Evolutionary conservation across 2,797 vertebrate genomes (phyloP).

Genomic region (Hemitrygon akajei): DNA sequence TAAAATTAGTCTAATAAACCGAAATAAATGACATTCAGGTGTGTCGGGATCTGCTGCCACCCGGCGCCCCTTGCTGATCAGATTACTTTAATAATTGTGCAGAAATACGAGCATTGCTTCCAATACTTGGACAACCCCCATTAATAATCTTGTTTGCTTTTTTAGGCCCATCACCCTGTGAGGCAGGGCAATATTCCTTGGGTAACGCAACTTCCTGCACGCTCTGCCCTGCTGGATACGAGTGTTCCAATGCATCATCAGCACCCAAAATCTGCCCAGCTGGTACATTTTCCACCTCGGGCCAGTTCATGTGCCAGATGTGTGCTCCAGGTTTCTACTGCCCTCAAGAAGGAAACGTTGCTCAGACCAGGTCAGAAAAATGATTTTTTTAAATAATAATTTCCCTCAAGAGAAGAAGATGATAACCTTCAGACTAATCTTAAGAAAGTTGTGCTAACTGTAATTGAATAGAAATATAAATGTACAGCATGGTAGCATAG

Average conservation of each 20-base stretch:
- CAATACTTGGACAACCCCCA: not conserved
- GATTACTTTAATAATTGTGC: not conserved
- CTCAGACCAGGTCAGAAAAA: not conserved
- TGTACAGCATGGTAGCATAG: too few species aligned
- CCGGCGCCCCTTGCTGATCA: too few species aligned
- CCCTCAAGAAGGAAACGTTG: not conserved
- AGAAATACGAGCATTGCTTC: not conserved
- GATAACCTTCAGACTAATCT: too few species aligned
- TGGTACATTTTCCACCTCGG: not conserved
- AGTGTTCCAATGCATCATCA: not conserved
- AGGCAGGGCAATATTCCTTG: not conserved
- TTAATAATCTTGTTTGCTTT: not conserved
- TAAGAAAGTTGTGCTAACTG: not conserved
- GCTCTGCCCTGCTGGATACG: not conserved
- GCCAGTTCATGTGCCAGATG: not conserved
- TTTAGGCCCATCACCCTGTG: not conserved
- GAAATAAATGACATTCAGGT: too few species aligned
- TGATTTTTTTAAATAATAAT: not conserved
- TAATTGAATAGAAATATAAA: not conserved
- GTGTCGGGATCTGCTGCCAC: too few species aligned
- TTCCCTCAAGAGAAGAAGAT: not conserved
- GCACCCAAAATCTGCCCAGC: not conserved
- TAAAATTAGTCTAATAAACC: too few species aligned
- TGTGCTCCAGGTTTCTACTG: constrained; percentile 19
- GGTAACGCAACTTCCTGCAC: not conserved